Evolutionary conservation across 1,140 invertebrate genomes (phyloP).

Genomic region (Heterodera carotae): DNA sequence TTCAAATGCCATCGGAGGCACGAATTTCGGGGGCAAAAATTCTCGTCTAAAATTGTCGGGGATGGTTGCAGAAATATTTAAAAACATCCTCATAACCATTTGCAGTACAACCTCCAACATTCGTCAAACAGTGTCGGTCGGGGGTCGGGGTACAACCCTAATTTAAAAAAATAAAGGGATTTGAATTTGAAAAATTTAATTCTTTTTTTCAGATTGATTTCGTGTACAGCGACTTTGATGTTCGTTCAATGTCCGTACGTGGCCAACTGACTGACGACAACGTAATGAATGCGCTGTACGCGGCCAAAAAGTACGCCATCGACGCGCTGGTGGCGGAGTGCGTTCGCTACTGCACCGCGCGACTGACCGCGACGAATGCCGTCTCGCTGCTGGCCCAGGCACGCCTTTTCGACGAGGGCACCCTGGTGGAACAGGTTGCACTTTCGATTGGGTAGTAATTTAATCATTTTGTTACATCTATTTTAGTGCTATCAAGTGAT

Average conservation of each 20-base stretch:
- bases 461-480: no score
- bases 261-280: constrained; percentile 38
- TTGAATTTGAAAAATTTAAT: no score
- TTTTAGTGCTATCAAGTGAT: constrained; percentile 37
- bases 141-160: no score
- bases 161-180: no score
- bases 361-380: constrained; percentile 40
- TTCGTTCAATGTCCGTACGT: constrained; percentile 21
- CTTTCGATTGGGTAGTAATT: no score
- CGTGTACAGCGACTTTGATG: constrained; percentile 41
- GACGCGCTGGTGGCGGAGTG: constrained; percentile 35
- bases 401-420: constrained; percentile 39
- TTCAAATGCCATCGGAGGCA: no score
- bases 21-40: no score
- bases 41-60: no score
- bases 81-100: no score
- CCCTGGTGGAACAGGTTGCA: constrained; percentile 32
- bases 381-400: constrained; percentile 41
- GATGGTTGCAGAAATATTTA: no score
- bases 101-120: no score
- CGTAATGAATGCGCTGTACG: constrained; percentile 29
- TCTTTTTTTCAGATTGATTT: constrained; percentile 31
- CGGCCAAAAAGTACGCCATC: constrained; percentile 42
- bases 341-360: constrained; percentile 33
- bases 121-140: no score